Conservation (phyloP, 2,113 vertebrate species). For the Pelodiscus sinensis region DNA sequence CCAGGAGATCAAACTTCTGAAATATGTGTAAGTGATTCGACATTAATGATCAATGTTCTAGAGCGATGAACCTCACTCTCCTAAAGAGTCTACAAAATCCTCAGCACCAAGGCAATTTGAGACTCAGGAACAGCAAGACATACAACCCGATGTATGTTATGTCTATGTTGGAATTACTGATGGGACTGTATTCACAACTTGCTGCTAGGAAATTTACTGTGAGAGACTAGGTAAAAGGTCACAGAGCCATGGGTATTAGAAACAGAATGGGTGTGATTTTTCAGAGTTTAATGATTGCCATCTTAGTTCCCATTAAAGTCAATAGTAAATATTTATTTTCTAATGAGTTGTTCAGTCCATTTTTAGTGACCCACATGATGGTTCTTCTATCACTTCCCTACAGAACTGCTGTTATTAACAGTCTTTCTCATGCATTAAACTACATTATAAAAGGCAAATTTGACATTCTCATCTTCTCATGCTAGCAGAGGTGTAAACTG, state of each 20-base stretch:
- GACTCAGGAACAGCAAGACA: neutral
- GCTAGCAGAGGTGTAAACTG: neutral
- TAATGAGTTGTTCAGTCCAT: neutral
- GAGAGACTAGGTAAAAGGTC: neutral
- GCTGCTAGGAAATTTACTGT: neutral
- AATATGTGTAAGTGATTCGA: neutral
- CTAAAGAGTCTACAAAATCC: neutral
- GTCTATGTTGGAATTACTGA: neutral
- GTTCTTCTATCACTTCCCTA: neutral
- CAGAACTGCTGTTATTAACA: neutral
- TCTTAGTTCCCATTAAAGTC: neutral
- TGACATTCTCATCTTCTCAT: neutral
- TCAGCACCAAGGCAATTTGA: neutral
- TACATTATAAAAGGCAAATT: neutral
- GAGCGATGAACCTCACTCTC: neutral
- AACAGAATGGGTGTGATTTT: neutral
- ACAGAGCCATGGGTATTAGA: neutral
- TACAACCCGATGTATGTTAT: neutral
- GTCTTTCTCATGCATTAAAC: neutral
- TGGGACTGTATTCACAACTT: neutral
- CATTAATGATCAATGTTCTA: neutral
- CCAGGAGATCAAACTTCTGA: neutral
- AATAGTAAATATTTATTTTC: neutral
- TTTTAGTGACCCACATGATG: neutral
- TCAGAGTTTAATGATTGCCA: neutral